Conservation (phyloP, 30 jellyfish, hydroid and myxozoan species). For the Hydractinia echinata region DNA sequence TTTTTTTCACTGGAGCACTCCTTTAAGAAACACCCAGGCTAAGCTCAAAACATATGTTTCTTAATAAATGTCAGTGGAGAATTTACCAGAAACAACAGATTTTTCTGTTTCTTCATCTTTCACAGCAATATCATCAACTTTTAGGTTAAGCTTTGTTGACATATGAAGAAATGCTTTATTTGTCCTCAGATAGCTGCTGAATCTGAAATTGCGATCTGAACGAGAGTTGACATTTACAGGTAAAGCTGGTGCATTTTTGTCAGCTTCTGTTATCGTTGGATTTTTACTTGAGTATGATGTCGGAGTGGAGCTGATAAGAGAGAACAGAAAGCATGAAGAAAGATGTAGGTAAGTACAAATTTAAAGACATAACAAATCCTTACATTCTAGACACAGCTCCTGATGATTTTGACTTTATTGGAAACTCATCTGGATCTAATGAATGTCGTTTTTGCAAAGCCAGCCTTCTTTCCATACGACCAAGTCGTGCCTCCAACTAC, state of each 20-base stretch:
- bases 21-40: no score
- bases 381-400: neutral
- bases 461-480: slow-evolving; percentile 30
- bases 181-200: slow-evolving; percentile 4
- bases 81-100: no score
- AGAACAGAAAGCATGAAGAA: neutral
- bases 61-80: no score
- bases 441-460: slow-evolving; percentile 36
- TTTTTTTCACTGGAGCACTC: no score
- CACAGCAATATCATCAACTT: neutral
- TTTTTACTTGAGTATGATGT: no score
- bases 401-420: neutral
- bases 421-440: slow-evolving; percentile 17
- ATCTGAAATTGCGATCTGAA: neutral
- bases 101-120: neutral
- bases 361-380: neutral
- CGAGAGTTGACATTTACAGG: slow-evolving; percentile 27
- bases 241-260: neutral
- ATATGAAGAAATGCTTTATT: slow-evolving; percentile 8
- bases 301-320: no score
- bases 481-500: slow-evolving; percentile 33
- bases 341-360: neutral
- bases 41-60: no score
- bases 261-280: no score
- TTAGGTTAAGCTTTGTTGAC: neutral